A percentile compares a stretch with the other conserved stretches of the same genome.
These are phyloP conservation scores for Pseudococcus jackbeardsleyi DNA, from an alignment of 2,888 invertebrate genomes.

Conservation along the genomic window DNA sequence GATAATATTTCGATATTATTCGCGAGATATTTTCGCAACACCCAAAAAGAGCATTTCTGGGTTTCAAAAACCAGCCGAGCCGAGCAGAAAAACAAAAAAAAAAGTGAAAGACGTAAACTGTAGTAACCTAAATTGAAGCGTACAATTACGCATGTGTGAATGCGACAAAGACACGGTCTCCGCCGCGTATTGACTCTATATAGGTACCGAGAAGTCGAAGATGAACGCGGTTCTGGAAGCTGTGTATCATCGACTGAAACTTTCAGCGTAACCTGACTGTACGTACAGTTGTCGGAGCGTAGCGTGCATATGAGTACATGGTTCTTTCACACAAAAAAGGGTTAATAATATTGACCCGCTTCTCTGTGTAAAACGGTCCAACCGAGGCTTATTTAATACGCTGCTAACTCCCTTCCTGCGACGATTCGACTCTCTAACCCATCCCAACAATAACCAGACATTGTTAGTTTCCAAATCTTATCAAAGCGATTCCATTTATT, in stretches of 20 bases:
- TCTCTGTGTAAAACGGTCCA: background rate
- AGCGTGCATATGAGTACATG: conserved; percentile 26
- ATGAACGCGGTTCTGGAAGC: conserved; percentile 46
- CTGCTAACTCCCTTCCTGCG: background rate
- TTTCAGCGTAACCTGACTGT: conserved; percentile 45
- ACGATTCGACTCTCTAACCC: background rate
- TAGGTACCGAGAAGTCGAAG: conserved; percentile 46
- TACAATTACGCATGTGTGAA: conserved; percentile 36
- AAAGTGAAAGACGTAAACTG: background rate
- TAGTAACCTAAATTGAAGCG: conserved; percentile 47
- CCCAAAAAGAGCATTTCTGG: background rate
- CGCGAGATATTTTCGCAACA: background rate
- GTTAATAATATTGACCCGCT: conserved; percentile 55
- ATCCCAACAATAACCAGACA: background rate
- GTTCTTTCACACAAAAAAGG: conserved; percentile 53
- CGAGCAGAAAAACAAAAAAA: background rate
- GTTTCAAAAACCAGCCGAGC: background rate
- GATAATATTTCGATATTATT: no score
- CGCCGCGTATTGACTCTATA: conserved; percentile 16
- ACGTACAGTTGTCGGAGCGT: background rate
- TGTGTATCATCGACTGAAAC: conserved; percentile 46
- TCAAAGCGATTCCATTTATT: conserved; percentile 17
- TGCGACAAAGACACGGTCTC: conserved; percentile 10
- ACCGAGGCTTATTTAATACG: conserved; percentile 26
- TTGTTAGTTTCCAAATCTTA: conserved; percentile 24